phyloP scores from a whole-genome alignment of 1,140 invertebrate species.

The Ylistrum balloti region DNA sequence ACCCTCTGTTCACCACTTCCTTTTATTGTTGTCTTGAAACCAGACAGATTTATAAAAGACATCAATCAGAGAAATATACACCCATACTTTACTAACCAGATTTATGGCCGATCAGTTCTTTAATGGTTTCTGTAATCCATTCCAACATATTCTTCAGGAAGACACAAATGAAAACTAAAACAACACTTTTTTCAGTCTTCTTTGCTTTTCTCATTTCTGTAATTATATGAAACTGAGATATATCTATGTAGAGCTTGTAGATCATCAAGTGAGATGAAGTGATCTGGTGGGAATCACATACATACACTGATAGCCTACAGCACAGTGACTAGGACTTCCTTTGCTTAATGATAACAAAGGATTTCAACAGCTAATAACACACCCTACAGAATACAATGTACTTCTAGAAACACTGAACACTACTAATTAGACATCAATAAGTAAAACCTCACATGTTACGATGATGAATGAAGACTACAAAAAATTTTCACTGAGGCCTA shows the following conservation, averaged over 20 bases:
- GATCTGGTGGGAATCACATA: not conserved
- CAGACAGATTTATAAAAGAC: not conserved
- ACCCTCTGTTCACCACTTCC: not conserved
- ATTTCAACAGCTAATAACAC: no score
- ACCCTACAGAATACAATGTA: no score
- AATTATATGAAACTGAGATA: not conserved
- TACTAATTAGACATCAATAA: no score
- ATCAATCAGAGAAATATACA: not conserved
- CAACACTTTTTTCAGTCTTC: not conserved
- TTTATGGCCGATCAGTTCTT: not conserved
- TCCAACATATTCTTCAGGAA: not conserved
- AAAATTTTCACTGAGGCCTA: no score
- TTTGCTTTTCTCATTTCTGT: constrained; percentile 21
- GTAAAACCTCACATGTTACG: no score
- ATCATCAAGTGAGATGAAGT: not conserved
- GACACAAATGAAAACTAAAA: not conserved
- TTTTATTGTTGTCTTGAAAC: not conserved
- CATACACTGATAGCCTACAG: not conserved
- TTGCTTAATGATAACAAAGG: no score
- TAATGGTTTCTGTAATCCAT: not conserved
- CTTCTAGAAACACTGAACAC: no score
- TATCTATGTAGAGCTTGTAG: not conserved
- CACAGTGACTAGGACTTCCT: not conserved
- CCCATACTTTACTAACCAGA: not conserved
- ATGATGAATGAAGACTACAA: no score